phyloP scores from a whole-genome alignment of 2,113 vertebrate genomes.

The Mesocricetus auratus region DNA sequence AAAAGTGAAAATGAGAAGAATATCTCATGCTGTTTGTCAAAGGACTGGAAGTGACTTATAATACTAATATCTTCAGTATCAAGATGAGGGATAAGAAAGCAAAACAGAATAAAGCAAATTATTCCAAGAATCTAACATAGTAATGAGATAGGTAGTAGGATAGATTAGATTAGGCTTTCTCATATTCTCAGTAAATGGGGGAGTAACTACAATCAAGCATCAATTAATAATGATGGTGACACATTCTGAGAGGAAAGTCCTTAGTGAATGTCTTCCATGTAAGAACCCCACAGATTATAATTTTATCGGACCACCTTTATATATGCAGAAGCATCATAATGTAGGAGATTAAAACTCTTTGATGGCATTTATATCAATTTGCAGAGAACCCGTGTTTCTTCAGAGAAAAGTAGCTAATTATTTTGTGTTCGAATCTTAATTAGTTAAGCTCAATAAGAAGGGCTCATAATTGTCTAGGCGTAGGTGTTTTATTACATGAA shows the following conservation, averaged over 20 bases:
- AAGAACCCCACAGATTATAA: background rate
- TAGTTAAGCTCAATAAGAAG: conserved; percentile 12
- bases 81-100: conserved; percentile 2
- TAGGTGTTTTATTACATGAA: background rate
- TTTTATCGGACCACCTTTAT: background rate
- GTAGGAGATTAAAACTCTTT: background rate
- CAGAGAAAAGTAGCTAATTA: background rate
- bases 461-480: background rate
- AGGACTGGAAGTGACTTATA: conserved; percentile 32
- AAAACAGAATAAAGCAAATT: conserved; percentile 47
- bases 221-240: background rate
- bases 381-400: background rate
- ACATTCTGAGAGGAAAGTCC: background rate
- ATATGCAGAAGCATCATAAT: background rate
- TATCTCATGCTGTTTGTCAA: background rate
- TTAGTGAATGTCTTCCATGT: background rate
- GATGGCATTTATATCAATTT: conserved; percentile 17
- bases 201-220: background rate
- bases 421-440: background rate
- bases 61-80: conserved; percentile 18
- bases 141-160: background rate
- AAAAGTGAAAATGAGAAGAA: background rate
- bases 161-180: background rate
- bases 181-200: background rate
- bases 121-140: conserved; percentile 9